Base-by-base conservation (phyloP, 2,113 vertebrate genomes). In the Gymnobelideus leadbeateri region DNA sequence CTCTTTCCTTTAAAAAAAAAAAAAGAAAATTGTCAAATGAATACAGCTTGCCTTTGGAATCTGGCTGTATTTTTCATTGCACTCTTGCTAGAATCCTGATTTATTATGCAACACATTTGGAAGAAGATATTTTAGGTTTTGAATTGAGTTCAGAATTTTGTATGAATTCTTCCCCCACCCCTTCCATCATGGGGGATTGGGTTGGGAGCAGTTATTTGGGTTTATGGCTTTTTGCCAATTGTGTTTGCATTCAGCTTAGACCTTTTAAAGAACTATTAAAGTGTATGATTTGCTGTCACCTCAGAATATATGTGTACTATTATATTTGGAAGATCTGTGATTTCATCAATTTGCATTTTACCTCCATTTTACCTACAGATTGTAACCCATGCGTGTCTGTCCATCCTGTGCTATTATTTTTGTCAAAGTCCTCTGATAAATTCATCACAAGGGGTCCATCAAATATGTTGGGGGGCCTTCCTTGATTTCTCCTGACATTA, bases 31-130 rank as follows among this genome's bases (percentile, higher is more conserved):
- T 93, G 46, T 94, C 25, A 94, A 93, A 52, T 54, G 89, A 91
- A 37, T 46, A 96, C n/a, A 94, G 89, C 46, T 54, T 94, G 28
- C 93, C 77, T 94, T 95, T 92, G 94, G 96, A 46, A 47, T 91
- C 89, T 91, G 52, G 14, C 50, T 95, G 0, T 92, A 52, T 93
- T 95, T 95, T 97, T 91, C 92, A 89, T 95, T 91, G 31, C 50
- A 89, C 91, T 91, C 84, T 95, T 94, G 43, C 92, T 61, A 16
- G 50, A 14, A 96, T 57, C 24, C 68, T 84, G n/a, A 68, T 57
- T 92, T 91, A 51, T 61, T 68, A 37, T 9, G 2, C 2, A 6
- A 89, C 37, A 37, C 31, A 93, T 51, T 91, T 93, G 31, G 51
- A 93, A 93, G 31, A 25, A 51, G 91, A 91, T 90, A n/a, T 25